A percentile compares a stretch with the other conserved stretches of the same genome.
Conservation (phyloP, 1,140 invertebrate genomes). For the Macrobrachium nipponense region DNA sequence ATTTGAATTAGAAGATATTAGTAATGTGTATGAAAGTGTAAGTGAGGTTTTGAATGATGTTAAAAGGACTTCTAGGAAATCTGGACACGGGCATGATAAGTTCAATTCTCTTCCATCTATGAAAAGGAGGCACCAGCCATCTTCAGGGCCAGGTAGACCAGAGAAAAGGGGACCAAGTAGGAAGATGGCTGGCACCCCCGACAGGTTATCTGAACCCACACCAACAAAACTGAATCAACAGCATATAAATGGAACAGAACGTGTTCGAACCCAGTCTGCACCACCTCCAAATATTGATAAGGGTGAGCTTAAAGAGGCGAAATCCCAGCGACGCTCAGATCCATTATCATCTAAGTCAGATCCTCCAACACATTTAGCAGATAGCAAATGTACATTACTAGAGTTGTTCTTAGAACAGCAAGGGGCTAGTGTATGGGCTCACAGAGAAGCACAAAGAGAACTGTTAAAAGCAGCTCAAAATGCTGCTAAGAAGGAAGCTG, state of each 20-base stretch:
- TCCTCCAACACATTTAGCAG: conserved; percentile 55
- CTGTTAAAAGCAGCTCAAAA: conserved; percentile 59
- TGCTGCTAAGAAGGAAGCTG: conserved; percentile 51
- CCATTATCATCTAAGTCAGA: conserved; percentile 57
- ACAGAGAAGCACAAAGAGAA: conserved; percentile 61
- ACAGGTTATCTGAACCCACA: conserved; percentile 61
- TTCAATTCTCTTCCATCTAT: conserved; percentile 64
- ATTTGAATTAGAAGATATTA: conserved; percentile 69
- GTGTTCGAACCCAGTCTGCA: conserved; percentile 62
- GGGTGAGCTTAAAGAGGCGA: conserved; percentile 49
- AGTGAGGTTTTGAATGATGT: conserved; percentile 67
- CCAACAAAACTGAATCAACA: conserved; percentile 59
- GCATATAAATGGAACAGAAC: conserved; percentile 52
- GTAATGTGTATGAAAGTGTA: conserved; percentile 82
- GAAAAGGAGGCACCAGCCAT: conserved; percentile 47
- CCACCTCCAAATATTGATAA: conserved; percentile 60
- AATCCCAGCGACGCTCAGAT: conserved; percentile 47
- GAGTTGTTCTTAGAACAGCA: conserved; percentile 64
- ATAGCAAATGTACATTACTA: conserved; percentile 64
- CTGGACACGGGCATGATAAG: conserved; percentile 57
- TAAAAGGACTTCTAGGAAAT: conserved; percentile 41
- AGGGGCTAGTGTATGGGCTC: conserved; percentile 63
- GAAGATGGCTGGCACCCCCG: conserved; percentile 56
- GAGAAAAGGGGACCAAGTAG: conserved; percentile 63
- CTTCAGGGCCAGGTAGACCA: conserved; percentile 41